A percentile compares a stretch with the other conserved stretches of the same genome.
phyloP scores from a whole-genome alignment of 2,888 invertebrate genomes.

The Oligia fasciuncula region DNA sequence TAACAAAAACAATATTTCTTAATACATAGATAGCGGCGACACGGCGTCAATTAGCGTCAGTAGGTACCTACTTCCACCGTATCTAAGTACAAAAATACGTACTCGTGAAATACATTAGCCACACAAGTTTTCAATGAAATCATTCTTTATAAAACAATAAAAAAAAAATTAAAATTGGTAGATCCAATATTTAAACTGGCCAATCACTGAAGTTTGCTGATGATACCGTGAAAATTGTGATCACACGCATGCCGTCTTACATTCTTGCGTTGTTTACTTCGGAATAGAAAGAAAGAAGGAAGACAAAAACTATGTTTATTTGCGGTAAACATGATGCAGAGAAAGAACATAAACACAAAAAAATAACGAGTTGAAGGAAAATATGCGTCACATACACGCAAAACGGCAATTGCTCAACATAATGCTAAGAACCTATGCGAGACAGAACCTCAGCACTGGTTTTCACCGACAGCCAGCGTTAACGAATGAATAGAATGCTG shows the following conservation, averaged over 20 bases:
- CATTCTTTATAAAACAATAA: slow-evolving; percentile 48
- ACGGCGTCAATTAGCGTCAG: slow-evolving; percentile 9
- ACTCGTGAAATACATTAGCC: slow-evolving; percentile 48
- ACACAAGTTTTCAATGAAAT: slow-evolving; percentile 56
- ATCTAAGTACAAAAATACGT: slow-evolving; percentile 38
- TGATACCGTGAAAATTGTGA: slow-evolving; percentile 46
- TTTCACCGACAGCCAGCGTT: too few relatives aligned
- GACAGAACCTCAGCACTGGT: not conserved
- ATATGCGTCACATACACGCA: too few relatives aligned
- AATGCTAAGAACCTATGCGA: not conserved
- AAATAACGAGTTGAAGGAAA: too few relatives aligned
- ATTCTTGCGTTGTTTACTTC: slow-evolving; percentile 29
- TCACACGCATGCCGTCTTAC: slow-evolving; percentile 43
- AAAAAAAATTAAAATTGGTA: slow-evolving; percentile 59
- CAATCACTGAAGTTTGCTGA: slow-evolving; percentile 46
- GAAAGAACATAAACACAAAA: too few relatives aligned
- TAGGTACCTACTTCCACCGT: slow-evolving; percentile 34
- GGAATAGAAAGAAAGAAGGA: not conserved
- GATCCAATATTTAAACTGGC: slow-evolving; percentile 48
- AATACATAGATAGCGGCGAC: not conserved
- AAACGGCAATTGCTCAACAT: too few relatives aligned
- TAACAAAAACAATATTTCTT: slow-evolving; percentile 8
- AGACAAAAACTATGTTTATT: not conserved
- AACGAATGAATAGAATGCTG: not conserved
- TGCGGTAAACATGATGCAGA: too few relatives aligned